Evolutionary conservation across 2,113 vertebrate genomes (phyloP).

Genomic region (Tursiops truncatus): DNA sequence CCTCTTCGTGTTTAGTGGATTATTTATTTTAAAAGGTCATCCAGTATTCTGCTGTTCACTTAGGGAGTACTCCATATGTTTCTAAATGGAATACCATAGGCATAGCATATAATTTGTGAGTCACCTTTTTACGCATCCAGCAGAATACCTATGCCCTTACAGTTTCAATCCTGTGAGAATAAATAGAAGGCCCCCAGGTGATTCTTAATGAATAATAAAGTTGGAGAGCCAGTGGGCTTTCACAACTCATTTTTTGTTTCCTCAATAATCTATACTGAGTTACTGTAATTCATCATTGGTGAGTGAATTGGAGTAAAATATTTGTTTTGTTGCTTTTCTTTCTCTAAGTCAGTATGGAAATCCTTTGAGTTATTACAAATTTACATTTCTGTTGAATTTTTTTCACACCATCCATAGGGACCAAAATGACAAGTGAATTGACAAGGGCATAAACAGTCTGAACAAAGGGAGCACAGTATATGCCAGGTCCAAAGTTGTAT

Average conservation of each 20-base stretch:
- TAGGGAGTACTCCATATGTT: not conserved
- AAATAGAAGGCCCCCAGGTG: not conserved
- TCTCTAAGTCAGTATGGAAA: not conserved
- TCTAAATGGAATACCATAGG: not conserved
- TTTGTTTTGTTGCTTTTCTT: not conserved
- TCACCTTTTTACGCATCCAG: not conserved
- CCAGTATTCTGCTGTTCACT: not conserved
- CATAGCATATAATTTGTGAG: not conserved
- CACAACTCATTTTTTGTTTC: not conserved
- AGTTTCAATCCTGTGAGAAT: not conserved
- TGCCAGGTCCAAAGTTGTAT: not conserved
- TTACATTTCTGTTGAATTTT: not conserved
- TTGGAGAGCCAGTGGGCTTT: not conserved
- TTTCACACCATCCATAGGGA: not conserved
- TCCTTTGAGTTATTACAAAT: not conserved
- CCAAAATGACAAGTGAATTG: not conserved
- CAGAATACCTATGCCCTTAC: not conserved
- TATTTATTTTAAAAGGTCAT: not conserved
- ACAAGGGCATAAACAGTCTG: not conserved
- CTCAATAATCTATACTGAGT: not conserved
- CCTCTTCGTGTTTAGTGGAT: not conserved
- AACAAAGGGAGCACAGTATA: not conserved
- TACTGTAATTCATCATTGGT: not conserved
- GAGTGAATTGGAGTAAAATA: not conserved
- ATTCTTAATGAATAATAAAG: not conserved